These are phyloP conservation scores for Acanthoscelides obtectus DNA, from an alignment of 2,888 invertebrate genomes.

Conservation along the genomic window DNA sequence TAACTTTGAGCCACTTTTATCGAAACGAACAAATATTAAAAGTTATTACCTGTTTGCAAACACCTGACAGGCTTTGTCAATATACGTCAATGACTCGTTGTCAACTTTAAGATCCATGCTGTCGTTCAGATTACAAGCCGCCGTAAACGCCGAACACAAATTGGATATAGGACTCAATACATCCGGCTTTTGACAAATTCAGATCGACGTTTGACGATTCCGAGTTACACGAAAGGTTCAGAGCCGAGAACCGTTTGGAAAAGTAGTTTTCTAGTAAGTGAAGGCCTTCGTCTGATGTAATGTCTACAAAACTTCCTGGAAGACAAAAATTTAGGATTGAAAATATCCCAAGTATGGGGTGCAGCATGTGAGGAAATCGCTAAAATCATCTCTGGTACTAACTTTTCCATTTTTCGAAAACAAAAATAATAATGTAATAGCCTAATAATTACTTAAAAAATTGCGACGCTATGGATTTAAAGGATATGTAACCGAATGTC, in stretches of 20 bases:
- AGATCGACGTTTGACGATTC: not conserved
- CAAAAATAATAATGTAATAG: too few species aligned
- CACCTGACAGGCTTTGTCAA: constrained; percentile 60
- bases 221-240: constrained; percentile 7
- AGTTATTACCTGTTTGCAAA: constrained; percentile 61
- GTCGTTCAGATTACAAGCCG: constrained; percentile 3
- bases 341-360: too few species aligned
- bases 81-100: constrained; percentile 50
- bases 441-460: too few species aligned
- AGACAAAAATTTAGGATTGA: not conserved
- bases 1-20: too few species aligned
- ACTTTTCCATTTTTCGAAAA: too few species aligned
- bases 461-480: too few species aligned
- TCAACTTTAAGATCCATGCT: constrained; percentile 22
- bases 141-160: constrained; percentile 54
- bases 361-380: too few species aligned
- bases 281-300: constrained; percentile 70
- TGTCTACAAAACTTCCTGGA: constrained; percentile 67
- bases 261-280: constrained; percentile 70
- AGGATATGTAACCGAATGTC: too few species aligned
- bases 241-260: constrained; percentile 31
- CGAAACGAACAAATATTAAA: too few species aligned
- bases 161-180: constrained; percentile 56
- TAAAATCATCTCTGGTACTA: too few species aligned
- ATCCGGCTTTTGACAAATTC: constrained; percentile 6